Percentiles rank a stretch among this genome's conserved stretches.
Conservation (phyloP, 2,888 invertebrate genomes). For the Heliconius ethilla region DNA sequence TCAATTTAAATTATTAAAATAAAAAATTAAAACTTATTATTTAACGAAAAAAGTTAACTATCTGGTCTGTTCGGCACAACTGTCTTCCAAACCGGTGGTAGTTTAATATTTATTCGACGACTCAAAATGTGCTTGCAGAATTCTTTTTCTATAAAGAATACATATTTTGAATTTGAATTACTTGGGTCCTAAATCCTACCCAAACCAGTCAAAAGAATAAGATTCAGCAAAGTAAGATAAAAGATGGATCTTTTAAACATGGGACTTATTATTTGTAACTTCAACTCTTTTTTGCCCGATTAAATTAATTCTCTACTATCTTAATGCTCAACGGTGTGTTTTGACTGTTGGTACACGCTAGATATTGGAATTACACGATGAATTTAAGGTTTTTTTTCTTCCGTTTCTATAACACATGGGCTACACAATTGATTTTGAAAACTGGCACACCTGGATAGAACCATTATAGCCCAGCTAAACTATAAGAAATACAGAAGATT, state of each 20-base stretch:
- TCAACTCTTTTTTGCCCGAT: too few relatives aligned
- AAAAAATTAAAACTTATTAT: neutral
- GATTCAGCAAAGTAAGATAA: too few relatives aligned
- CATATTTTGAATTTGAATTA: neutral
- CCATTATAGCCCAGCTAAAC: neutral
- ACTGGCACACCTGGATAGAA: neutral
- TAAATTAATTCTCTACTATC: too few relatives aligned
- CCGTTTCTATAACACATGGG: too few relatives aligned
- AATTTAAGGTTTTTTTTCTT: too few relatives aligned
- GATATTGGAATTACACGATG: too few relatives aligned
- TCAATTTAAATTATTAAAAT: neutral
- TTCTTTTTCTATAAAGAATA: neutral
- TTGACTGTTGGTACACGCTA: too few relatives aligned
- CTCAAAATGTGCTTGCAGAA: neutral
- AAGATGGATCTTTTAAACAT: neutral
- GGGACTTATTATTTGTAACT: too few relatives aligned
- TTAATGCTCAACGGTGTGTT: too few relatives aligned
- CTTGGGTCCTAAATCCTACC: neutral
- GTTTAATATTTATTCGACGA: neutral
- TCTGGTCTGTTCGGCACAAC: neutral
- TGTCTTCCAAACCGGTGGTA: neutral
- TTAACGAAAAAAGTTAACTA: neutral
- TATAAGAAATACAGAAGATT: neutral
- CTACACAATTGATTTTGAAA: neutral
- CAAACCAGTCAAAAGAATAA: neutral